Evolutionary conservation across 2,888 invertebrate species (phyloP).

Genomic region (Deroplatys truncata): DNA sequence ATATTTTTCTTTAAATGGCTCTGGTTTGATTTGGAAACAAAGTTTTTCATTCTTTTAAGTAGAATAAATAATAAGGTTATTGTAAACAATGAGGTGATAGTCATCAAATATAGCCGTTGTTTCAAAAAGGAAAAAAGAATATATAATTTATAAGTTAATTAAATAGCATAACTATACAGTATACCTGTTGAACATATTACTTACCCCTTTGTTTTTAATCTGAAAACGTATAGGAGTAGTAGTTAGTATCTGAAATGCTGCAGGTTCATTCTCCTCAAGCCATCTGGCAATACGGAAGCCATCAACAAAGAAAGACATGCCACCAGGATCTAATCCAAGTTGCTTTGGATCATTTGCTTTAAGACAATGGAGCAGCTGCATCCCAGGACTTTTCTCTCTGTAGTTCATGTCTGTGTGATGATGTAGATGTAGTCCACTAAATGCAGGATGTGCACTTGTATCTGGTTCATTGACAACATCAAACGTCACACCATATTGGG

Average conservation of each 20-base stretch:
- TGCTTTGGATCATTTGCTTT: conserved; percentile 35
- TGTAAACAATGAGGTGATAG: too few relatives aligned
- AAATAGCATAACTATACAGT: too few relatives aligned
- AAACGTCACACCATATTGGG: conserved; percentile 40
- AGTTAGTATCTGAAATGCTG: conserved; percentile 40
- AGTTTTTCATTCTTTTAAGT: too few relatives aligned
- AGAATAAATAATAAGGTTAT: too few relatives aligned
- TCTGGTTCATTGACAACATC: conserved; percentile 40
- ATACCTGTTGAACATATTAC: background rate
- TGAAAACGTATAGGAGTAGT: conserved; percentile 39
- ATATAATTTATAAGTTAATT: too few relatives aligned
- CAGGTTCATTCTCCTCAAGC: conserved; percentile 40
- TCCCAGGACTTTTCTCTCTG: conserved; percentile 40
- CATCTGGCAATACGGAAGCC: conserved; percentile 40
- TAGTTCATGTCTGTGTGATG: conserved; percentile 42
- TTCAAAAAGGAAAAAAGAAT: too few relatives aligned
- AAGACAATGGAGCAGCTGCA: conserved; percentile 41
- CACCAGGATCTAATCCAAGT: conserved; percentile 36
- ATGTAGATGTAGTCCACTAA: conserved; percentile 37
- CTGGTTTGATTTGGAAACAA: too few relatives aligned
- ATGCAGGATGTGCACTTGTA: conserved; percentile 38
- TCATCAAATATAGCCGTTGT: too few relatives aligned
- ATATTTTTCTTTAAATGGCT: too few relatives aligned
- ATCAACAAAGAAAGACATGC: conserved; percentile 41
- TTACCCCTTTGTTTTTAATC: conserved; percentile 35